Evolutionary conservation across 1,140 invertebrate genomes (phyloP).

Genomic region (Heliothis subflexa): DNA sequence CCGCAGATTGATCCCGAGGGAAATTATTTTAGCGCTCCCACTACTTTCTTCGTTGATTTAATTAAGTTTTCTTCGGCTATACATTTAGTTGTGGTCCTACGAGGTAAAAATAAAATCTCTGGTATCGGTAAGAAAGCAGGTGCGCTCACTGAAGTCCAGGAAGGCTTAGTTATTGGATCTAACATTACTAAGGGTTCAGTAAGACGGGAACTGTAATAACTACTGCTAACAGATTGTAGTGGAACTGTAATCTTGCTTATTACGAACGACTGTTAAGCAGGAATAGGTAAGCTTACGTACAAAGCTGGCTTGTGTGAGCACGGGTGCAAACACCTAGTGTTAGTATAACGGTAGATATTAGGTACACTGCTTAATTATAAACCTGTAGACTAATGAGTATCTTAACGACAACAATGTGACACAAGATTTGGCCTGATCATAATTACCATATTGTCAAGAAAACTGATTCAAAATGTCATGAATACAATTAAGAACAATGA

Average conservation of each 20-base stretch:
- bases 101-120: too few relatives aligned
- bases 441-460: too few relatives aligned
- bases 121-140: neutral
- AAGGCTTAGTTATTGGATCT: conserved; percentile 56
- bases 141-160: conserved; percentile 11
- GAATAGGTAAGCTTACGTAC: too few relatives aligned
- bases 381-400: too few relatives aligned
- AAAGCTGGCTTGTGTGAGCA: neutral
- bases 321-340: neutral
- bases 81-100: too few relatives aligned
- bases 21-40: conserved; percentile 11
- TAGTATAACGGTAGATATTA: neutral
- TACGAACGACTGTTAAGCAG: neutral
- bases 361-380: neutral
- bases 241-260: conserved; percentile 31
- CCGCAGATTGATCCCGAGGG: conserved; percentile 10
- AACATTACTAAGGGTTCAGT: conserved; percentile 52
- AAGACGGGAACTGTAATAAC: conserved; percentile 41
- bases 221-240: conserved; percentile 26
- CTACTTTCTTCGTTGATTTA: neutral
- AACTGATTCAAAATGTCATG: too few relatives aligned
- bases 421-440: too few relatives aligned
- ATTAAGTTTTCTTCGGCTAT: neutral
- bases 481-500: too few relatives aligned
- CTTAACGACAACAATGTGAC: too few relatives aligned